These are phyloP conservation scores for Melanotaenia duboulayi DNA, from an alignment of 2,113 vertebrate genomes.

Conservation along the genomic window DNA sequence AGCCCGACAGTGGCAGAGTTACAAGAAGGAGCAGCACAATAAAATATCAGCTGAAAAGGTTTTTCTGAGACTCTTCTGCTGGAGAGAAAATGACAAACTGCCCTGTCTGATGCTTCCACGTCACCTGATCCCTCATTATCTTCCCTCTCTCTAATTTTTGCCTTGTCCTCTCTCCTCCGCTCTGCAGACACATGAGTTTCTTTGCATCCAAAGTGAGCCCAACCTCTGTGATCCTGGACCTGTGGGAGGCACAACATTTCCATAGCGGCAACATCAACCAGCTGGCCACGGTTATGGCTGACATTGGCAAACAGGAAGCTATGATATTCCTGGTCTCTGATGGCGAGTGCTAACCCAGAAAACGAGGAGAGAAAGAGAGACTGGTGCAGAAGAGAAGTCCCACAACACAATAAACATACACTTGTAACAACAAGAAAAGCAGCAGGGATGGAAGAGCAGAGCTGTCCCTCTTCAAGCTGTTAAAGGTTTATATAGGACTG, in stretches of 20 bases:
- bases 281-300: constrained; percentile 94
- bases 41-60: constrained; percentile 50
- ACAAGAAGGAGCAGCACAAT: constrained; percentile 37
- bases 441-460: constrained; percentile 51
- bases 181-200: constrained; percentile 94
- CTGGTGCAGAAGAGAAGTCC: constrained; percentile 40
- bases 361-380: constrained; percentile 29
- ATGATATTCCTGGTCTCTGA: constrained; percentile 96
- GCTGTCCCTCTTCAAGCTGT: constrained; percentile 46
- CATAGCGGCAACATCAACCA: constrained; percentile 97
- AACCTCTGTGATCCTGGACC: constrained; percentile 97
- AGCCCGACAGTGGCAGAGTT: constrained; percentile 59
- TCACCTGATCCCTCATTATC: constrained; percentile 19
- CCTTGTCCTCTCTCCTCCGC: constrained; percentile 5
- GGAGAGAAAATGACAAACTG: constrained; percentile 27
- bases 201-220: constrained; percentile 97
- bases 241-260: constrained; percentile 98
- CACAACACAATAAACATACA: constrained; percentile 20
- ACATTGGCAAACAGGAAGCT: constrained; percentile 96
- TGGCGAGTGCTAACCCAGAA: constrained; percentile 92
- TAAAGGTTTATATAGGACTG: constrained; percentile 38
- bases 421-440: constrained; percentile 24
- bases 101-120: constrained; percentile 20
- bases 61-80: constrained; percentile 11
- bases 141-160: constrained; percentile 22